Conservation (phyloP, 2,888 invertebrate species). For the Xylota sylvarum region DNA sequence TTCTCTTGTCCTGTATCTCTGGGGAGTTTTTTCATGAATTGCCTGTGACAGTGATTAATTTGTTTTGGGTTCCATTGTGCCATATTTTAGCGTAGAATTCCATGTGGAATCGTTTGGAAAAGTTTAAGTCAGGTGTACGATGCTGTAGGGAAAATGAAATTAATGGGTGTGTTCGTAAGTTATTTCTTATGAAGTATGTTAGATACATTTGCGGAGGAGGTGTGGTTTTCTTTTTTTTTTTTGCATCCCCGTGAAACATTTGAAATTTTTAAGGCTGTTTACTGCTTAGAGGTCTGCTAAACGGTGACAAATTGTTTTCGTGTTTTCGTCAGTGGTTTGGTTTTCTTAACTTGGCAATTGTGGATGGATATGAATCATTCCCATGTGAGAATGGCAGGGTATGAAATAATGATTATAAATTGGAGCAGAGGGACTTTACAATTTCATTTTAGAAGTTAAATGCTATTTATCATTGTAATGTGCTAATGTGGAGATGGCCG, state of each 20-base stretch:
- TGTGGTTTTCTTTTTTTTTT: neutral
- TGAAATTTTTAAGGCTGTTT: slow-evolving; percentile 28
- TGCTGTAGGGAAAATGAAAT: slow-evolving; percentile 5
- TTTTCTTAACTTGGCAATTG: neutral
- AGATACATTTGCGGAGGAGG: neutral
- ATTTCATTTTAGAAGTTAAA: neutral
- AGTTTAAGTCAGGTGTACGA: slow-evolving; percentile 18
- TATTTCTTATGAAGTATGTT: slow-evolving; percentile 28
- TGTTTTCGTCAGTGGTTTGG: neutral
- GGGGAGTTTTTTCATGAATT: neutral
- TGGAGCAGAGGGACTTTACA: neutral
- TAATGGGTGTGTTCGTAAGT: slow-evolving; percentile 30
- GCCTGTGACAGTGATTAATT: slow-evolving; percentile 27
- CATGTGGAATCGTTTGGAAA: slow-evolving; percentile 12
- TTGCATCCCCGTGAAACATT: slow-evolving; percentile 10
- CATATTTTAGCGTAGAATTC: slow-evolving; percentile 22
- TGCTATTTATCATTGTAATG: slow-evolving; percentile 5
- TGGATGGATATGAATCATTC: neutral
- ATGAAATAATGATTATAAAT: slow-evolving; percentile 12
- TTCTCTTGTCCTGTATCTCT: neutral
- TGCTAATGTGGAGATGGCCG: neutral
- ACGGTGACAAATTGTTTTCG: slow-evolving; percentile 24
- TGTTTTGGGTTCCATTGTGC: slow-evolving; percentile 1
- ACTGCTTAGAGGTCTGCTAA: slow-evolving; percentile 2
- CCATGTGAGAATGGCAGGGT: neutral